Conservation (phyloP, 2,797 vertebrate species). For the Myripristis jacobus region DNA sequence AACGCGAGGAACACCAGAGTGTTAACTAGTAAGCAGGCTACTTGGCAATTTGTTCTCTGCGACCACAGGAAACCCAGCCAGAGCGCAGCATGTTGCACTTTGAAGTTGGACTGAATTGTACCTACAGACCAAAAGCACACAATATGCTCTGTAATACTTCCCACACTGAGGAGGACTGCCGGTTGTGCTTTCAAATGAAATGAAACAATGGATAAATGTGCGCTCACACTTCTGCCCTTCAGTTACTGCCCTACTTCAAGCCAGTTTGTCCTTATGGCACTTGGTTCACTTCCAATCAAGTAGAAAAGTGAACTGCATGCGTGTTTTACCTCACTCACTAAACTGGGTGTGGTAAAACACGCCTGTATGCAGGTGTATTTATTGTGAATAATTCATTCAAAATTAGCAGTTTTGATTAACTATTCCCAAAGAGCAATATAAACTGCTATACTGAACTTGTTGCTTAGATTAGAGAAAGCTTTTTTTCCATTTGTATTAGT, state of each 20-base stretch:
- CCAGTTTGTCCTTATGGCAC: conserved; percentile 4
- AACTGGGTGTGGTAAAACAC: not conserved
- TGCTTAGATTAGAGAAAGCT: conserved; percentile 55
- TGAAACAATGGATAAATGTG: conserved; percentile 42
- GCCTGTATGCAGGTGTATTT: conserved; percentile 7
- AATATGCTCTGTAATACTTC: conserved; percentile 38
- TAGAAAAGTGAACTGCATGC: no score
- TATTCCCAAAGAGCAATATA: no score
- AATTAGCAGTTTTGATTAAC: conserved; percentile 31
- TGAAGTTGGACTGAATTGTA: conserved; percentile 38
- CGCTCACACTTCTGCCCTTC: conserved; percentile 1
- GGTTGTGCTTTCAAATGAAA: conserved; percentile 25
- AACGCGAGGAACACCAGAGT: conserved; percentile 41
- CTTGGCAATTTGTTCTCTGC: conserved; percentile 46
- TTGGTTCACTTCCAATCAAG: no score
- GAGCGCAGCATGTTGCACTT: conserved; percentile 25
- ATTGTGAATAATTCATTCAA: conserved; percentile 1
- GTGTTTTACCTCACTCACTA: no score
- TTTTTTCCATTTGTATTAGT: not conserved
- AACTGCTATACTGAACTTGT: conserved; percentile 40
- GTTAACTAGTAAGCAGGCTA: conserved; percentile 47
- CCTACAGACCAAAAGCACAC: conserved; percentile 38
- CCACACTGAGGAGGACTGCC: conserved; percentile 39
- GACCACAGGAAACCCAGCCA: conserved; percentile 39
- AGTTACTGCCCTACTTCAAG: not conserved